These are phyloP conservation scores for Drosophila colorata DNA, from an alignment of 2,888 invertebrate species.

Conservation along the genomic window DNA sequence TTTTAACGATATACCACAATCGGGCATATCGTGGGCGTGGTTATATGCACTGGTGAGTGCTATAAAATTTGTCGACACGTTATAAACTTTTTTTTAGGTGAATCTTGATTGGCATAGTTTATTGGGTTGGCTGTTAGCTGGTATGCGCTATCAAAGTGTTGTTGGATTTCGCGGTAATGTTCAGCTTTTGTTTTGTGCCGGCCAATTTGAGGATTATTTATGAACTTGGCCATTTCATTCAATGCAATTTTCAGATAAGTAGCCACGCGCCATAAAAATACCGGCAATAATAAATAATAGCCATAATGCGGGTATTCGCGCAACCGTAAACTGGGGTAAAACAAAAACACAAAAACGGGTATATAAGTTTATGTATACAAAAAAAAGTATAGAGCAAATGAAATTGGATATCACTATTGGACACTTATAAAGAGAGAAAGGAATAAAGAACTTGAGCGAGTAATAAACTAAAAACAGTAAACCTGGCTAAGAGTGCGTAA, in stretches of 20 bases:
- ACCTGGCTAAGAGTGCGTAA: neutral
- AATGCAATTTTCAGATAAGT: constrained; percentile 59
- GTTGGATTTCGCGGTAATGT: neutral
- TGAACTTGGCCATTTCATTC: constrained; percentile 41
- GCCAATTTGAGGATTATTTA: constrained; percentile 34
- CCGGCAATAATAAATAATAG: constrained; percentile 57
- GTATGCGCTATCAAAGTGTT: no score
- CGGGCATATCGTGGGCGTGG: no score
- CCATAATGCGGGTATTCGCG: constrained; percentile 14
- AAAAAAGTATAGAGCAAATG: neutral
- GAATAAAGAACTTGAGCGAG: neutral
- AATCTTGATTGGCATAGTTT: constrained; percentile 11
- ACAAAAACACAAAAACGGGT: neutral
- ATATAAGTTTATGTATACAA: neutral
- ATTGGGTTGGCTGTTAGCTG: neutral
- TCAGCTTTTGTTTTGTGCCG: constrained; percentile 1
- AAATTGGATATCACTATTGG: no score
- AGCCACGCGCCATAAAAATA: constrained; percentile 54
- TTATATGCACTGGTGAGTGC: neutral
- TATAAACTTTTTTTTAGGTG: neutral
- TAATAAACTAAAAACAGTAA: neutral
- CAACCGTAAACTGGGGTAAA: constrained; percentile 12
- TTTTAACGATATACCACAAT: no score
- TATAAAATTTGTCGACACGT: neutral
- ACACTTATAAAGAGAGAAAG: no score